Evolutionary conservation across 2,113 vertebrate genomes (phyloP), one percentile per base, ranked within the genome.

Genomic region (Rhagologus leucostigma): DNA sequence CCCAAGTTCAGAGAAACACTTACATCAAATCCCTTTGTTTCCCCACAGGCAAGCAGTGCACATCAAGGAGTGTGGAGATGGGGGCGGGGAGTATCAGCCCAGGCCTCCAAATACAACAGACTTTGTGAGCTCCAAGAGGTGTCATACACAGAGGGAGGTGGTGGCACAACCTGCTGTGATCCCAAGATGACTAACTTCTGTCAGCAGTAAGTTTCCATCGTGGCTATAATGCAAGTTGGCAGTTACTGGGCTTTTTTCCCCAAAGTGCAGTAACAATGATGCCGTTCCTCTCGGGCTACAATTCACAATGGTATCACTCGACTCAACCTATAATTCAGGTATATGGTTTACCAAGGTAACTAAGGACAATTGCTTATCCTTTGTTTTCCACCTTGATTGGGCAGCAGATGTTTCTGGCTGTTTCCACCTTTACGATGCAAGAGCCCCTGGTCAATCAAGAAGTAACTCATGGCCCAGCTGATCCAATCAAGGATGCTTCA

Each of bases 21-120:
- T 53, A 13, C 11, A 39, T 79, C 26, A 80, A 73, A 56, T 42
- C 27, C 1, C 0, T 49, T 53, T 46, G 6, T 29, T 70, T 64
- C 35, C 35, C 8, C 32, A 56, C 26, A 49, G 49, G 11, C 21
- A 56, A 22, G 9, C 3, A 0, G 1, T 39, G 21, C 5, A 35
- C n/a, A 21, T 42, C 14, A 35, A 42, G 26, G 49, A 42, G 3
- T 15, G 50, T 64, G 41, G 17, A 35, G 42, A 35, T 26, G 26
- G 20, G 24, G 24, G 24, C 1, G 0, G 13, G 10, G 9, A 42
- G 4, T 15, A 10, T 35, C 56, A 63, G 6, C 14, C 56, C 21
- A 32, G 30, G 11, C 30, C 6, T 71, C 39, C 4, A 30, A 56
- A 29, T 15, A 27, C 6, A 24, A 10, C 20, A 12, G 10, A 46